Conservation (phyloP, 2,797 vertebrate species). For the Fratercula arctica region DNA sequence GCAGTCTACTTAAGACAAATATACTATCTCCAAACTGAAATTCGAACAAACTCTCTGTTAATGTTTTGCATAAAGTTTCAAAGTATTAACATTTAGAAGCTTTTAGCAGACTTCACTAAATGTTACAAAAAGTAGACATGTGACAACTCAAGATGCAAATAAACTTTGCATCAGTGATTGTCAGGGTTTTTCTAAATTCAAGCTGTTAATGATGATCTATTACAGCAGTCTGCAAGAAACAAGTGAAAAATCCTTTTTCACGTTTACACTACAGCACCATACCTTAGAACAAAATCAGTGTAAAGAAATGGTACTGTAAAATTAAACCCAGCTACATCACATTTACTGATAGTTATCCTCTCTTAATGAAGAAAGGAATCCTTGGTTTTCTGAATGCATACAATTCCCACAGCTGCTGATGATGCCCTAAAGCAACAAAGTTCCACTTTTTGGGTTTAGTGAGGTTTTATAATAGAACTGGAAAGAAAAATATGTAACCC, state of each 20-base stretch:
- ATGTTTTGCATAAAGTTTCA: background rate
- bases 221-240: background rate
- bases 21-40: background rate
- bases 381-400: background rate
- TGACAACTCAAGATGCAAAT: background rate
- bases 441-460: background rate
- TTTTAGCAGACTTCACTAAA: background rate
- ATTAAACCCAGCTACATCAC: background rate
- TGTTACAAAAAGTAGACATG: background rate
- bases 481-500: background rate
- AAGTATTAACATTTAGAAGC: conserved; percentile 5
- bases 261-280: background rate
- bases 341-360: background rate
- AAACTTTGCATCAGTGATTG: background rate
- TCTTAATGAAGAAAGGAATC: background rate
- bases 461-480: background rate
- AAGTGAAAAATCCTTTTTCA: background rate
- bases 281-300: background rate
- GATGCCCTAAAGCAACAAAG: background rate
- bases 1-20: conserved; percentile 14
- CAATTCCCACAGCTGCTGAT: background rate
- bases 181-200: background rate
- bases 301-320: background rate
- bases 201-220: background rate
- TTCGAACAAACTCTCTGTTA: background rate